Evolutionary conservation across 2,113 vertebrate species (phyloP).

Genomic region (Myrmophylax atrothorax): DNA sequence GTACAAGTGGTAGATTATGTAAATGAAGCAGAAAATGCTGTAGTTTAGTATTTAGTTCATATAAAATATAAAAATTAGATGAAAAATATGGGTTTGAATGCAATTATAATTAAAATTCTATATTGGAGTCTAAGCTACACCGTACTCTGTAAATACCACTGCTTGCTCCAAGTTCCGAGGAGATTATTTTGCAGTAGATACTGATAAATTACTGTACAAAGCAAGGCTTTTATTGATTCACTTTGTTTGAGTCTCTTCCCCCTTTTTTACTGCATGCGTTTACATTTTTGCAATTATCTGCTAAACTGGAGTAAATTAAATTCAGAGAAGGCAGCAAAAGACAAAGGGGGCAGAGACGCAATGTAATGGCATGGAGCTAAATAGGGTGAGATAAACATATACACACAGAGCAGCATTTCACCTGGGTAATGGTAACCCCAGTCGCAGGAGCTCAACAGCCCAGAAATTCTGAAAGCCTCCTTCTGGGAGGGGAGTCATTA

Average conservation of each 20-base stretch:
- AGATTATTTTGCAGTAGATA: constrained; percentile 38
- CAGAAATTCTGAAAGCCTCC: constrained; percentile 35
- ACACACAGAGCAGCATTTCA: not conserved
- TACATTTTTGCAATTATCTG: constrained; percentile 53
- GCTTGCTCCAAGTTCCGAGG: not conserved
- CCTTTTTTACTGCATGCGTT: not conserved
- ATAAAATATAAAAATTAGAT: constrained; percentile 37
- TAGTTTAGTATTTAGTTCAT: constrained; percentile 35
- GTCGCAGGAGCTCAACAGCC: constrained; percentile 16
- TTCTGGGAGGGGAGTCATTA: constrained; percentile 49
- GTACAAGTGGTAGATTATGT: constrained; percentile 33
- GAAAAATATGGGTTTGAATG: constrained; percentile 38
- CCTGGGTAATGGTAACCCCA: not conserved
- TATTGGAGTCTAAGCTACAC: constrained; percentile 27
- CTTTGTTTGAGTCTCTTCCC: not conserved
- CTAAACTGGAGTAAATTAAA: constrained; percentile 40
- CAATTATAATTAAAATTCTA: constrained; percentile 56
- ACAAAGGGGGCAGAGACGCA: not conserved
- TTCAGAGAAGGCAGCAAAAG: constrained; percentile 22
- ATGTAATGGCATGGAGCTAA: not conserved
- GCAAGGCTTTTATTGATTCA: constrained; percentile 48
- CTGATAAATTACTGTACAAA: not conserved
- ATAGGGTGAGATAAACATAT: not conserved
- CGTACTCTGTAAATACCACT: constrained; percentile 9
- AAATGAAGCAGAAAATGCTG: constrained; percentile 59